Evolutionary conservation across 2,113 vertebrate genomes (phyloP), one percentile per base, ranked within the genome.

Genomic region (Pelecanus crispus): DNA sequence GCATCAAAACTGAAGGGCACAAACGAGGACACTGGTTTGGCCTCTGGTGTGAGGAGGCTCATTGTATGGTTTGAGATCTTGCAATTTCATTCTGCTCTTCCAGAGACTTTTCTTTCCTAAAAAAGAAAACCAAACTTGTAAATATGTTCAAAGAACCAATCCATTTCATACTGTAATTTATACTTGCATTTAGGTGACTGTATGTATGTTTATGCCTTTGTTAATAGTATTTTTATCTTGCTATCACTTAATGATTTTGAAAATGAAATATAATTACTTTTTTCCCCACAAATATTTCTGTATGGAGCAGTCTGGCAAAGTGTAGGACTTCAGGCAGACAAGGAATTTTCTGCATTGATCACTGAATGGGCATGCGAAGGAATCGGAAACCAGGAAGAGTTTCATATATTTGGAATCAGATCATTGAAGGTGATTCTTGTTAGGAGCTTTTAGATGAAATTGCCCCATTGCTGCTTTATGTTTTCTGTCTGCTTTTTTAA

Each of bases 371-470:
- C 29, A 68, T 68, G 82, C 17, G 24, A 92, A 75, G 50, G 86
- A 72, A 83, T 75, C 84, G 81, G 78, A 91, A 92, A 83, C 74
- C 44, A 50, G n/a, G 42, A 58, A 81, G 20, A 45, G 61, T 89
- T 96, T 96, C 53, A 84, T 83, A 8, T 19, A 31, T 70, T 75
- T 87, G 36, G 28, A 95, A 85, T n/a, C 34, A 71, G 82, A 86
- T 94, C 75, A 95, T 65, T 88, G 77, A 96, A 95, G 81, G 82
- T 34, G 58, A 67, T 31, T 77, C 56, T 42, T 87, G 34, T 87
- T 96, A 95, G 95, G 92, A 97, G 56, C 88, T 97, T 97, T 98
- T 91, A 96, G 93, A 68, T 72, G 63, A 90, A 92, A 83, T 47
- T 67, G 56, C 55, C 93, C 82, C 25, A 78, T 94, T 92, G 63